phyloP scores from a whole-genome alignment of 2,888 invertebrate genomes.

The Dryomyza anilis region DNA sequence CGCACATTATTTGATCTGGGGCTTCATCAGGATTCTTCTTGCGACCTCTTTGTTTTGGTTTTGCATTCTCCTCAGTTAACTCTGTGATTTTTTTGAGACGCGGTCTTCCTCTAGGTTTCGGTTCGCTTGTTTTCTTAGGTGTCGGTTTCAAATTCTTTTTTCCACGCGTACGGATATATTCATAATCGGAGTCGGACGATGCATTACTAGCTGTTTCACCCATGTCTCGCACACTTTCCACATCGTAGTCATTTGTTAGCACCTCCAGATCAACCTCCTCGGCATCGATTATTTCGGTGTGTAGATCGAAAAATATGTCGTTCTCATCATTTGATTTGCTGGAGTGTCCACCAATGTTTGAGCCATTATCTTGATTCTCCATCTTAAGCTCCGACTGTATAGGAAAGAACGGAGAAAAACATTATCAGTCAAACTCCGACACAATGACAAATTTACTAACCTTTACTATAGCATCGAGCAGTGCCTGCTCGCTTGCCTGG shows the following conservation, averaged over 20 bases:
- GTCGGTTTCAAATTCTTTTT: not conserved
- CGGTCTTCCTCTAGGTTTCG: constrained; percentile 7
- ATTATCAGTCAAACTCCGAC: not conserved
- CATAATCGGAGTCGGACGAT: not conserved
- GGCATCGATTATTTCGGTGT: constrained; percentile 48
- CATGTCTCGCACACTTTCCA: not conserved
- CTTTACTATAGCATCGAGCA: constrained; percentile 50
- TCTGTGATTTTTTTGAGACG: not conserved
- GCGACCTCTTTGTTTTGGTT: constrained; percentile 18
- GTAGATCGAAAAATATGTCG: constrained; percentile 44
- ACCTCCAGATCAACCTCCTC: constrained; percentile 46
- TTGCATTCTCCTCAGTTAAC: not conserved
- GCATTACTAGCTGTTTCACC: not conserved
- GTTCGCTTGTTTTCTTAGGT: not conserved
- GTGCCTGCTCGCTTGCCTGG: constrained; percentile 53
- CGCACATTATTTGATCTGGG: constrained; percentile 51
- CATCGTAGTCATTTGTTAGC: constrained; percentile 24
- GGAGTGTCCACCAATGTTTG: not conserved
- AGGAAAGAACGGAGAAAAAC: not conserved
- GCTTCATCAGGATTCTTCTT: constrained; percentile 35
- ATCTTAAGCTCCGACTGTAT: constrained; percentile 48
- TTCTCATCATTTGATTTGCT: constrained; percentile 12
- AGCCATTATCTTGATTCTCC: constrained; percentile 41
- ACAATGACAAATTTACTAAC: constrained; percentile 37
- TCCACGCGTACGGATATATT: not conserved